A percentile compares a stretch with the other conserved stretches of the same genome.
Conservation (phyloP, 35 echinoderm and acorn worm species). For the Heliocidaris tuberculata region DNA sequence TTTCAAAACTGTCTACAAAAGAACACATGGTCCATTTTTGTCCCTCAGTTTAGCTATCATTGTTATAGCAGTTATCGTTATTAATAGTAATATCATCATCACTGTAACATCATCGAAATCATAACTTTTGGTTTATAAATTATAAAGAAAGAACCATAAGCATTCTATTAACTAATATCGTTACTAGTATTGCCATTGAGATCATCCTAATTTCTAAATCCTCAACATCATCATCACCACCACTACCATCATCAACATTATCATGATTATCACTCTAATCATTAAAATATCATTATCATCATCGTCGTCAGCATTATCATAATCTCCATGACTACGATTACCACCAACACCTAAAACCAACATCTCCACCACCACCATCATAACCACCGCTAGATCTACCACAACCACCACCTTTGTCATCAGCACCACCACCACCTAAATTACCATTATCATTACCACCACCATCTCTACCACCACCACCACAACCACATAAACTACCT, state of each 20-base stretch:
- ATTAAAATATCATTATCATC: not conserved
- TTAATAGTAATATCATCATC: not conserved
- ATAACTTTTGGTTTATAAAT: too few relatives aligned
- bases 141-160: too few relatives aligned
- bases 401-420: not conserved
- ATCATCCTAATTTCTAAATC: not conserved
- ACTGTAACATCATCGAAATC: not conserved
- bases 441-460: not conserved
- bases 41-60: not conserved
- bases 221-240: constrained; percentile 22
- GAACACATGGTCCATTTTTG: not conserved
- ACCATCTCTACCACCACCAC: not conserved
- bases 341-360: not conserved
- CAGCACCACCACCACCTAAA: not conserved
- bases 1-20: too few relatives aligned
- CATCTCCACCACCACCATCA: not conserved
- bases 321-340: not conserved
- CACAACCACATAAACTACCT: not conserved
- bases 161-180: too few relatives aligned
- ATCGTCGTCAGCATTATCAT: not conserved
- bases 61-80: not conserved
- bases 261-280: not conserved
- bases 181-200: too few relatives aligned
- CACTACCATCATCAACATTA: not conserved
- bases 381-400: not conserved